A percentile compares a stretch with the other conserved stretches of the same genome.
These are phyloP conservation scores for Elanus axillaris DNA, from an alignment of 2,113 vertebrate genomes.

Conservation along the genomic window DNA sequence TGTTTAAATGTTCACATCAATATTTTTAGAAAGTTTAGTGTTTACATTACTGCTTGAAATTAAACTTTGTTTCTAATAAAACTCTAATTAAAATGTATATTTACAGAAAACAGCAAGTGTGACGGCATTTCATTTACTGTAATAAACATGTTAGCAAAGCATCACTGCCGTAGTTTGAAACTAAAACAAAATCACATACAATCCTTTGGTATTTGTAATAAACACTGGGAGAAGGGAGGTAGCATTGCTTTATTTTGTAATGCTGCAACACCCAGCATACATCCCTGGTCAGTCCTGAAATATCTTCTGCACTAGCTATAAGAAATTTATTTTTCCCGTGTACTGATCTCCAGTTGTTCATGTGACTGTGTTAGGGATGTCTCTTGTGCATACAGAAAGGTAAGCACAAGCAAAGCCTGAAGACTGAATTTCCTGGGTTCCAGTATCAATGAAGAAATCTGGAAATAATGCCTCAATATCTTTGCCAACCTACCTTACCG, in stretches of 20 bases:
- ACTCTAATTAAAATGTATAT: not conserved
- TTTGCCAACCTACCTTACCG: not conserved
- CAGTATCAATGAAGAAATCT: not conserved
- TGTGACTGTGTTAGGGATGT: not conserved
- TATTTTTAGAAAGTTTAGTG: not conserved
- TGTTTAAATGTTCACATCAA: not conserved
- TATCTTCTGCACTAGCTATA: not conserved
- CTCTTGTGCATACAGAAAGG: not conserved
- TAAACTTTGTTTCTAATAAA: not conserved
- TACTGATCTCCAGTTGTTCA: not conserved
- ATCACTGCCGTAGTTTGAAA: not conserved
- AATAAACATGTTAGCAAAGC: not conserved
- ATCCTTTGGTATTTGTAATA: not conserved
- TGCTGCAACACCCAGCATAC: not conserved
- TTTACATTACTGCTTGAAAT: not conserved
- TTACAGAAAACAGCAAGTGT: not conserved
- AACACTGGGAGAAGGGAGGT: not conserved
- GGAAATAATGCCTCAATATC: not conserved
- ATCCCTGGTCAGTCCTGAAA: not conserved
- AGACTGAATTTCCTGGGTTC: not conserved
- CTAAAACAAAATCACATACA: not conserved
- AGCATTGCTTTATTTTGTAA: not conserved
- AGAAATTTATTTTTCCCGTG: not conserved
- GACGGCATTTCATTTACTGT: not conserved
- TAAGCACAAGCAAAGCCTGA: not conserved